Evolutionary conservation across 2,797 vertebrate species (phyloP).

Genomic region (Cuculus canorus): DNA sequence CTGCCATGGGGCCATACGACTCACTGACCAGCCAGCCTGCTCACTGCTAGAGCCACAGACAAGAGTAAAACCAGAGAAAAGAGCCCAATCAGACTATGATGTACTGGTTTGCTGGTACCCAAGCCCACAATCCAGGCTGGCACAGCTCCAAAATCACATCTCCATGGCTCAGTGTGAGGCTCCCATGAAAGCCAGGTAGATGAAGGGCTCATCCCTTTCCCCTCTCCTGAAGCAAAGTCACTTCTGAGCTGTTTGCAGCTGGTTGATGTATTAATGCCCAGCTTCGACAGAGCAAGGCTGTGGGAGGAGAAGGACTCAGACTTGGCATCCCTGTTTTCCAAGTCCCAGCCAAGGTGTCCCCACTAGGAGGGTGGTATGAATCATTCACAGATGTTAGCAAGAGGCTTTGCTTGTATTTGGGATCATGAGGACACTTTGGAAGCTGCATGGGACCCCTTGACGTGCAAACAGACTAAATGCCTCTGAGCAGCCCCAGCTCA

Average conservation of each 20-base stretch:
- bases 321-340: neutral
- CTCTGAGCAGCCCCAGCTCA: neutral
- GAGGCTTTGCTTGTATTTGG: neutral
- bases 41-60: neutral
- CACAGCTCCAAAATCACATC: neutral
- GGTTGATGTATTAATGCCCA: neutral
- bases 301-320: neutral
- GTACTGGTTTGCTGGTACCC: neutral
- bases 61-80: neutral
- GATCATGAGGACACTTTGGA: neutral
- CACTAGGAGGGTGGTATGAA: neutral
- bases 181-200: accelerated
- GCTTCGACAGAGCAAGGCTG: neutral
- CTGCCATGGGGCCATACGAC: neutral
- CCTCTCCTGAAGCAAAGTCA: neutral
- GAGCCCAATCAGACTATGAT: neutral
- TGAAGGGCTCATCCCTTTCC: neutral
- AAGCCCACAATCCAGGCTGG: accelerated
- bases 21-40: neutral
- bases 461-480: neutral
- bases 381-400: neutral
- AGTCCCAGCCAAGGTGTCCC: neutral
- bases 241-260: neutral
- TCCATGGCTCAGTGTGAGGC: accelerated
- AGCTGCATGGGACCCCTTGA: neutral